A percentile compares a stretch with the other conserved stretches of the same genome.
Conservation (phyloP, 2,797 vertebrate genomes). For the Kryptopterus vitreolus region DNA sequence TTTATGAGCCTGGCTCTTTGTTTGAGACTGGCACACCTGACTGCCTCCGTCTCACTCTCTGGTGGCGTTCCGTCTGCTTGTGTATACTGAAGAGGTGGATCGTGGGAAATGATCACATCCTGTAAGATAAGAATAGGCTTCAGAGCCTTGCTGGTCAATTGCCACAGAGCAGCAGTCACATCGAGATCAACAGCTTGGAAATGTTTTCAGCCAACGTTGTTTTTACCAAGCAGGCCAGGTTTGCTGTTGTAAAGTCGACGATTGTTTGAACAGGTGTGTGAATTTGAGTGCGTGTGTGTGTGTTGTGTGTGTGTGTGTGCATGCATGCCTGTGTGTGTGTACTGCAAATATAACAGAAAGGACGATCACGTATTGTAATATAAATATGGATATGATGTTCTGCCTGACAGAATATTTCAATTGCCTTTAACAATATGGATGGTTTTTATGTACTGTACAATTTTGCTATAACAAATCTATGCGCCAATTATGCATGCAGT, state of each 20-base stretch:
- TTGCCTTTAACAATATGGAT: background rate
- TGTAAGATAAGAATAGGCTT: slow-evolving; percentile 78
- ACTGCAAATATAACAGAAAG: slow-evolving; percentile 34
- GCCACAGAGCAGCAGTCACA: slow-evolving; percentile 60
- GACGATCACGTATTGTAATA: slow-evolving; percentile 20
- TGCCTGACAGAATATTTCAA: background rate
- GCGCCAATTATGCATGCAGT: too few species aligned
- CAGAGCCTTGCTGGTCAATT: slow-evolving; percentile 64
- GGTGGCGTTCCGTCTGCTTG: slow-evolving; percentile 42
- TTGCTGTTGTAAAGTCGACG: slow-evolving; percentile 66
- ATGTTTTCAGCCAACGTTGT: slow-evolving; percentile 71
- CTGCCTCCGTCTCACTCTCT: slow-evolving; percentile 41
- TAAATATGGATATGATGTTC: slow-evolving; percentile 4
- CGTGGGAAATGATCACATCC: slow-evolving; percentile 69
- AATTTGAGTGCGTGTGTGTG: slow-evolving; percentile 59
- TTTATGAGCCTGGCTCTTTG: slow-evolving; percentile 38
- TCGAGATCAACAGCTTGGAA: slow-evolving; percentile 68
- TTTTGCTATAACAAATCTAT: background rate
- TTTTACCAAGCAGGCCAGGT: slow-evolving; percentile 71
- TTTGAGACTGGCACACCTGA: slow-evolving; percentile 46
- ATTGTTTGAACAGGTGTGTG: slow-evolving; percentile 83
- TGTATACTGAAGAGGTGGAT: slow-evolving; percentile 47
- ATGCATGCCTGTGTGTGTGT: slow-evolving; percentile 64
- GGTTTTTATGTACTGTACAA: background rate
- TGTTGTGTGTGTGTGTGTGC: slow-evolving; percentile 59